phyloP scores from a whole-genome alignment of 1,140 invertebrate species.

The Anthonomus grandis region DNA sequence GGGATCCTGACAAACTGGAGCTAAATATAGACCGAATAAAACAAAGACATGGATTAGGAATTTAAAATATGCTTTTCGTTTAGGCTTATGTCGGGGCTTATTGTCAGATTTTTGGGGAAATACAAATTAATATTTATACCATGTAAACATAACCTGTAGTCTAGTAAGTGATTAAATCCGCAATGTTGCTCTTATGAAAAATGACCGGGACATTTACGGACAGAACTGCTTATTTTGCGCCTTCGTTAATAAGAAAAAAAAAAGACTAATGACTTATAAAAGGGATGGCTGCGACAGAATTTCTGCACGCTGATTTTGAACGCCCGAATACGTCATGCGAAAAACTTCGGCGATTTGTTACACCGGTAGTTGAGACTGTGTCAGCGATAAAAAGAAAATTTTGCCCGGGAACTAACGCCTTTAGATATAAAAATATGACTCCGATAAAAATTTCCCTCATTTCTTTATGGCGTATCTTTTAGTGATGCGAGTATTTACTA shows the following conservation, averaged over 20 bases:
- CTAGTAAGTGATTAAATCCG: neutral
- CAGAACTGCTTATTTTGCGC: conserved; percentile 21
- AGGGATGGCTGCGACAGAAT: conserved; percentile 18
- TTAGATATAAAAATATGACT: conserved; percentile 18
- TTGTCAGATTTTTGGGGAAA: too few species aligned
- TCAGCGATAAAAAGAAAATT: conserved; percentile 28
- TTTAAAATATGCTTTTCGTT: too few species aligned
- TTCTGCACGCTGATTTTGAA: conserved; percentile 23
- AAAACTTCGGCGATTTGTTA: conserved; percentile 28
- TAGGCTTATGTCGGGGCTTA: too few species aligned
- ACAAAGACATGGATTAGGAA: too few species aligned
- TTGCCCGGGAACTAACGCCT: conserved; percentile 14
- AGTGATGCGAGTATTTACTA: too few species aligned
- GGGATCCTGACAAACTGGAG: too few species aligned
- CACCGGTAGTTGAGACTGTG: conserved; percentile 24
- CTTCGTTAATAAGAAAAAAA: conserved; percentile 24
- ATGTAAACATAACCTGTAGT: too few species aligned
- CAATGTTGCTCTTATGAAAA: conserved; percentile 13
- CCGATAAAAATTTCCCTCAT: too few species aligned
- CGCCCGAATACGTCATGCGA: conserved; percentile 17
- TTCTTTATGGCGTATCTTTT: too few species aligned
- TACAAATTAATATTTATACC: too few species aligned
- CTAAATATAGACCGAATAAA: too few species aligned
- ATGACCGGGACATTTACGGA: conserved; percentile 6
- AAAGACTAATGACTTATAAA: conserved; percentile 26